Evolutionary conservation across 2,888 invertebrate genomes (phyloP), one percentile per base, ranked within the genome.

Genomic region (Drosophila affinis): DNA sequence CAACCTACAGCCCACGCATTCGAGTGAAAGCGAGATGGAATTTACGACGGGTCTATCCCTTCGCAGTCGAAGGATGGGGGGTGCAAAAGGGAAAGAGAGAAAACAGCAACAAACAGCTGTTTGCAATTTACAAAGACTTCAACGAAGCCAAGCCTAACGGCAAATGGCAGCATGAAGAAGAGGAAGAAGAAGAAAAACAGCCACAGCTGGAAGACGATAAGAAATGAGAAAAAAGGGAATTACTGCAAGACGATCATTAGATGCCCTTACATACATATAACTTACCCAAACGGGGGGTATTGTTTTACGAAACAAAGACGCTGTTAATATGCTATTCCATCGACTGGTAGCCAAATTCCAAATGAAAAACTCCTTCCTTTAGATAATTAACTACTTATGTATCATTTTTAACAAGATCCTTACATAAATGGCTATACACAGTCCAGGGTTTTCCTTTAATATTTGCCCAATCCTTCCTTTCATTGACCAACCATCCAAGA

Each of bases 101-200:
- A n/a, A 39, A 17, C 32, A 12, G 29, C 21, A 46, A 34, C 51
- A 32, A 48, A 48, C 51, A 54, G 34, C 24, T 49, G 46, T 48
- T 58, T 58, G 58, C 34, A 58, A 58, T 58, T 58, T 58, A 49
- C 58, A 58, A 58, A 58, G 58, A 49, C 58, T 58, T 58, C 49
- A 58, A 58, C 58, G 58, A 58, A 58, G 58, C 58, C 58, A 58
- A 58, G 58, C 58, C 58, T 58, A 49, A 49, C 58, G 49, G 57
- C 57, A 60, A 51, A 62, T 17, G 44, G 57, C 39, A 39, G 3
- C 21, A 57, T 29, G 21, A 53, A 51, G 34, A 44, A 46, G n/a
- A 3, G n/a, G 7, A 32, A 47, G 39, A 34, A 53, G 32, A 56
- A 58, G 9, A 34, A n/a, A 18, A 62, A 52, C 32, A 52, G 48